Evolutionary conservation across 1,140 invertebrate genomes (phyloP).

Genomic region (Drosophila lowei): DNA sequence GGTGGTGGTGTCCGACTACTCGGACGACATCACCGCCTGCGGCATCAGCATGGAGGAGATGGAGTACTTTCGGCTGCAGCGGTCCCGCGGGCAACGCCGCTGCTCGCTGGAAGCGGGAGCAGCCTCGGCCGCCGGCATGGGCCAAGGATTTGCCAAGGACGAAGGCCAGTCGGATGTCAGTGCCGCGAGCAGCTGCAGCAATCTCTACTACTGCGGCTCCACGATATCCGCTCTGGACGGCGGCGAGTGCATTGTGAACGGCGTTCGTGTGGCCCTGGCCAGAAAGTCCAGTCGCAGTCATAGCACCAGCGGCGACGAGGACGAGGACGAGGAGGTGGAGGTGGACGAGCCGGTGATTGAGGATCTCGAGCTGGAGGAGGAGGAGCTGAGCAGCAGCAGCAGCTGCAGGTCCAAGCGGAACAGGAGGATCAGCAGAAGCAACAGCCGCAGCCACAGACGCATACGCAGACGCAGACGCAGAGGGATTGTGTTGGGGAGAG

Average conservation of each 20-base stretch:
- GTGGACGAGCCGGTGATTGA: constrained; percentile 15
- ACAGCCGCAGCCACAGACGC: constrained; percentile 50
- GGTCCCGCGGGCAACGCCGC: constrained; percentile 77
- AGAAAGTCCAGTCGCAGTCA: constrained; percentile 85
- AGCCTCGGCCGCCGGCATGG: constrained; percentile 34
- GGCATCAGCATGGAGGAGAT: constrained; percentile 88
- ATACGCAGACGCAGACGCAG: constrained; percentile 23
- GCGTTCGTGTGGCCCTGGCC: constrained; percentile 82
- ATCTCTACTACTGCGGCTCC: constrained; percentile 85
- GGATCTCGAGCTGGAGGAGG: constrained; percentile 8
- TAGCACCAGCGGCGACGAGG: constrained; percentile 88
- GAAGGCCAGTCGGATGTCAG: constrained; percentile 85
- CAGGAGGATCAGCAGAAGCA: constrained; percentile 17
- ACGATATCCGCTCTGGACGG: constrained; percentile 85
- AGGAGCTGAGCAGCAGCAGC: constrained; percentile 2
- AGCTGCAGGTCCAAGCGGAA: constrained; percentile 2
- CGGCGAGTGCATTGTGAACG: constrained; percentile 84
- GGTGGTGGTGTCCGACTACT: constrained; percentile 93
- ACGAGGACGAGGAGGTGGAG: constrained; percentile 69
- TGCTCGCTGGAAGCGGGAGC: constrained; percentile 70
- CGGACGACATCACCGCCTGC: constrained; percentile 87
- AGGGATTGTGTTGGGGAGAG: constrained; percentile 17
- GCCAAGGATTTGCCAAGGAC: constrained; percentile 57
- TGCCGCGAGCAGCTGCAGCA: constrained; percentile 87
- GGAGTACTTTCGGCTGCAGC: constrained; percentile 85